Conservation (phyloP, 2,797 vertebrate genomes). For the Chrysocyon brachyurus region DNA sequence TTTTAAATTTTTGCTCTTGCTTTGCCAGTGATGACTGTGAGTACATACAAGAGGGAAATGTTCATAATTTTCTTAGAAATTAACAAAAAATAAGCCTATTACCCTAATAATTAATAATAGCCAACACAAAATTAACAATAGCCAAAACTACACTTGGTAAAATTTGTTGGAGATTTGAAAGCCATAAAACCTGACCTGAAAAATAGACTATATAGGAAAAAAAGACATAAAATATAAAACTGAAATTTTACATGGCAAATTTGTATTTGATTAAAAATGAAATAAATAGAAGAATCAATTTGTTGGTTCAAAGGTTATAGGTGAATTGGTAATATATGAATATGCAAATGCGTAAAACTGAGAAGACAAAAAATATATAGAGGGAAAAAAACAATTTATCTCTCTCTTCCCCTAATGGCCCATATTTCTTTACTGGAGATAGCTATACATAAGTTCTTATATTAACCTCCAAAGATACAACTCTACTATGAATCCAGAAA, state of each 20-base stretch:
- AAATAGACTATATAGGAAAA: background rate
- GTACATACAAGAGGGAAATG: background rate
- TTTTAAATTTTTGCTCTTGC: background rate
- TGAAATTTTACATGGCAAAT: background rate
- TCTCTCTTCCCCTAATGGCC: background rate
- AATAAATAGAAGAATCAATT: background rate
- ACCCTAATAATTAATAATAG: constrained; percentile 25
- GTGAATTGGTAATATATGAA: background rate
- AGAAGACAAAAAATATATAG: background rate
- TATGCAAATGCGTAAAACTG: background rate
- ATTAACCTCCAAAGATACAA: background rate
- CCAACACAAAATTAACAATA: background rate
- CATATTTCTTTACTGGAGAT: background rate
- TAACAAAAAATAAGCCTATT: constrained; percentile 46
- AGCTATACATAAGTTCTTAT: background rate
- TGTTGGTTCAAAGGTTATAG: background rate
- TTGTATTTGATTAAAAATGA: constrained; percentile 46
- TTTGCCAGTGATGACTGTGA: background rate
- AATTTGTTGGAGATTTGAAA: constrained; percentile 6
- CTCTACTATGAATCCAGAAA: constrained; percentile 13
- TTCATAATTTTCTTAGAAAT: background rate
- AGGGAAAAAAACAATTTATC: background rate
- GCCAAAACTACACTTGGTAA: background rate
- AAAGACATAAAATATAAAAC: background rate
- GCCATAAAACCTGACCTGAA: background rate